Base-by-base conservation (phyloP, 2,113 vertebrate genomes). In the Argyrosomus japonicus region DNA sequence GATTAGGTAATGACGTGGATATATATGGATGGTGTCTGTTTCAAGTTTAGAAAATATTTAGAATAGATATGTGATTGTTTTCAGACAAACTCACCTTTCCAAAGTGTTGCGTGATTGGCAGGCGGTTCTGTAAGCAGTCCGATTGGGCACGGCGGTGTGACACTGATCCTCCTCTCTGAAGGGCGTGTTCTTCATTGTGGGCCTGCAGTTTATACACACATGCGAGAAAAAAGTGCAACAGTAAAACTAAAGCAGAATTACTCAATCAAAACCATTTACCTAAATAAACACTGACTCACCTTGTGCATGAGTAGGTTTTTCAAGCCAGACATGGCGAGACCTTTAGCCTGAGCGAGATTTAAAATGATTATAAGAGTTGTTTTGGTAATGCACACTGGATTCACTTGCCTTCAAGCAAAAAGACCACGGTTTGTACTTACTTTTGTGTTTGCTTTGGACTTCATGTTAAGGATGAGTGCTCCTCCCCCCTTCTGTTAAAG, bases 81-180 rank as follows among this genome's bases (percentile, higher is more conserved):
- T 53, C 64, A 27, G 13, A 43, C 6, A 51, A 15, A 21, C 84
- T 93, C 80, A 97, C 97, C 91, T 92, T 95, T 23, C 96, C 97
- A 67, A 97, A 97, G 91, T 97, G 97, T 58, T 95, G 95, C 23
- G 95, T 97, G 89, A 97, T 97, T 5, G 97, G 96, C 56, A 97
- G 90, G 3, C 97, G 96, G 71, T 91, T 95, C 85, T 98, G 96
- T 62, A 97, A 90, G 68, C 92, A 89, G 58, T 97, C 96, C 1
- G 96, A 97, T 43, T 95, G 94, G 68, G 84, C 93, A 19, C 90
- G 89, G 1, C 93, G 93, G 61, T 95, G 76, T 4, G 89, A 90
- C 75, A 94, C 84, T 9, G 95, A 96, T 11, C 92, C 90, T 4
- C 90, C 92, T 65, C 95, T 93, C 54, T 95, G 94, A 32, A 95